phyloP scores from a whole-genome alignment of 2,888 invertebrate species.

The Ptychoptera contaminata region DNA sequence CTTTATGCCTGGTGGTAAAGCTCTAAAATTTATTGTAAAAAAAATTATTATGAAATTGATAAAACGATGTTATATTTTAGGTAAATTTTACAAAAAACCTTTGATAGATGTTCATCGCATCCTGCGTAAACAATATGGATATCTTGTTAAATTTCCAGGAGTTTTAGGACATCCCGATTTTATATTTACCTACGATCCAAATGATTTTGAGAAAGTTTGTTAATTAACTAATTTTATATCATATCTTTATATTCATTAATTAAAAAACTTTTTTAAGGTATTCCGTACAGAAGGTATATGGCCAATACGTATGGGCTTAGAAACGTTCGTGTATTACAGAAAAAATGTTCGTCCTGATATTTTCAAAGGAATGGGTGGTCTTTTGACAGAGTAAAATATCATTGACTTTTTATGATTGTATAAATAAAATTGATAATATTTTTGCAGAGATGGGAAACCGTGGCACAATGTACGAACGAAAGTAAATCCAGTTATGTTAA shows the following conservation, averaged over 20 bases:
- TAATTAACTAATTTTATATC: neutral
- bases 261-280: neutral
- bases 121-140: slow-evolving; percentile 6
- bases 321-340: slow-evolving; percentile 6
- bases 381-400: slow-evolving; percentile 15
- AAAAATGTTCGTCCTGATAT: slow-evolving; percentile 3
- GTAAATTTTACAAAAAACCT: slow-evolving; percentile 13
- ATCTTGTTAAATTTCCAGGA: slow-evolving; percentile 5
- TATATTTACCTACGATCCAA: slow-evolving; percentile 5
- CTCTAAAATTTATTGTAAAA: no score
- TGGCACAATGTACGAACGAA: slow-evolving; percentile 49
- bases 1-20: slow-evolving; percentile 20
- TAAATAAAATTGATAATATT: neutral
- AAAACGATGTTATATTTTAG: no score
- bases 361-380: slow-evolving; percentile 16
- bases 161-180: slow-evolving; percentile 5
- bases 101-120: slow-evolving; percentile 3
- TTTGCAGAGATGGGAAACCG: slow-evolving; percentile 25
- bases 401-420: neutral
- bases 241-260: neutral
- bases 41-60: no score
- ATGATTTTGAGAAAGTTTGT: slow-evolving; percentile 13
- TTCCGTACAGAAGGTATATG: slow-evolving; percentile 8
- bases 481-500: slow-evolving; percentile 46
- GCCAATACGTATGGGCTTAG: slow-evolving; percentile 2